Percentiles rank a stretch among this genome's conserved stretches.
Conservation (phyloP, 64 coral and sea anemone species). For the Montipora efflorescens region DNA sequence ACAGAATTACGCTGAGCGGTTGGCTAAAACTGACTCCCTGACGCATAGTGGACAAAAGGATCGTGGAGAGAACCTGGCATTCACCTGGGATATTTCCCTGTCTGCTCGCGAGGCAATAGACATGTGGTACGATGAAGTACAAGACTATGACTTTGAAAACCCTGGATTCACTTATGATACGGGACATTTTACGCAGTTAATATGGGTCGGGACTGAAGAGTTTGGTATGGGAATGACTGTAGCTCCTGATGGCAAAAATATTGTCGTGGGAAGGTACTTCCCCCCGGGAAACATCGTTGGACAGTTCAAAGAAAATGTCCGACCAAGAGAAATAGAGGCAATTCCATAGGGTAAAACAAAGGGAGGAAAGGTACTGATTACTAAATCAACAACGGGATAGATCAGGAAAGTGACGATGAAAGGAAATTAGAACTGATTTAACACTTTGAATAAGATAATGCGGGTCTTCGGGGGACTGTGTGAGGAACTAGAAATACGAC, state of each 20-base stretch:
- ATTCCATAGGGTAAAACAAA: slow-evolving; percentile 3
- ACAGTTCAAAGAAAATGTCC: slow-evolving; percentile 83
- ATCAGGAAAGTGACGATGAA: background rate
- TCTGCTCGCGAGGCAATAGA: slow-evolving; percentile 79
- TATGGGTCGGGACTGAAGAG: slow-evolving; percentile 83
- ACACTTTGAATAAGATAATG: too few species aligned
- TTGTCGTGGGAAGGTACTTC: slow-evolving; percentile 84
- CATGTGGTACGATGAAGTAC: slow-evolving; percentile 91
- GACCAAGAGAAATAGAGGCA: slow-evolving; percentile 49
- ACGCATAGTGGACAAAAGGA: slow-evolving; percentile 88
- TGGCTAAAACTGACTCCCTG: slow-evolving; percentile 77
- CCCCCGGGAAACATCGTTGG: slow-evolving; percentile 92
- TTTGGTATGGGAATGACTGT: slow-evolving; percentile 91
- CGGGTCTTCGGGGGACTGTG: too few species aligned
- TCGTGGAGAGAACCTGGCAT: slow-evolving; percentile 82
- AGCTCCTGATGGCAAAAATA: slow-evolving; percentile 73
- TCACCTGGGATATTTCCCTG: slow-evolving; percentile 75
- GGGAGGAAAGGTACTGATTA: background rate
- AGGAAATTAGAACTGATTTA: background rate
- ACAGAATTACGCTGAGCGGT: slow-evolving; percentile 79
- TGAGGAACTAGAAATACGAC: too few species aligned
- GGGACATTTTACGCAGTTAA: slow-evolving; percentile 85
- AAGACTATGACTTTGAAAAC: slow-evolving; percentile 79
- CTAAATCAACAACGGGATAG: background rate
- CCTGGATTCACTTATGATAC: slow-evolving; percentile 83